phyloP scores from a whole-genome alignment of 2,113 vertebrate genomes.

The Uropsilus gracilis region DNA sequence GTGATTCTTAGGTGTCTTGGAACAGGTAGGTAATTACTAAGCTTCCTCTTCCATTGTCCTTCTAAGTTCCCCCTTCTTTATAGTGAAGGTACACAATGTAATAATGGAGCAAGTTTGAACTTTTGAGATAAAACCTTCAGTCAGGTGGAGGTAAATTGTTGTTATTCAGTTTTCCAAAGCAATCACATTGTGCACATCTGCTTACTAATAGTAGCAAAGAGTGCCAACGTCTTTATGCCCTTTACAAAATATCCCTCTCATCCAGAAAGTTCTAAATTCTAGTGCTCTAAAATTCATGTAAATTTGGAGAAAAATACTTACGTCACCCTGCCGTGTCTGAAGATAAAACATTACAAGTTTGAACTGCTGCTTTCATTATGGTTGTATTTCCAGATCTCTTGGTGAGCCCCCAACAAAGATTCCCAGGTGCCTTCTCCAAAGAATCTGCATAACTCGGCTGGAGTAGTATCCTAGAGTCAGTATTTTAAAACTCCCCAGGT shows the following conservation, averaged over 20 bases:
- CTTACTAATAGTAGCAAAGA: not conserved
- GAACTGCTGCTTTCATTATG: not conserved
- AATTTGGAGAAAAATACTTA: not conserved
- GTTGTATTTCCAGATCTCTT: not conserved
- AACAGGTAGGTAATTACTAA: conserved; percentile 43
- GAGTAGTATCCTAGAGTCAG: not conserved
- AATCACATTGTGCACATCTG: conserved; percentile 11
- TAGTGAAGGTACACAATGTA: conserved; percentile 21
- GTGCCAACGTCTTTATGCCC: not conserved
- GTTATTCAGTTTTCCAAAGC: conserved; percentile 14
- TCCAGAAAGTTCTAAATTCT: not conserved
- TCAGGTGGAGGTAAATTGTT: not conserved
- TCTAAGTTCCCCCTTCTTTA: not conserved
- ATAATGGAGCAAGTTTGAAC: not conserved
- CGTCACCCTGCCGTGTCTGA: not conserved
- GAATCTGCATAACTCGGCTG: not conserved
- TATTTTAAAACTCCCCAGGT: not conserved
- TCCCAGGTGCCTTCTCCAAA: not conserved
- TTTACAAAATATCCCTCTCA: not conserved
- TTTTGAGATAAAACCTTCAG: not conserved
- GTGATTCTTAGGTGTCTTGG: conserved; percentile 17
- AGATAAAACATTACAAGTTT: not conserved
- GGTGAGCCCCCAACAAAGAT: not conserved
- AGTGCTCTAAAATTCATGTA: not conserved
- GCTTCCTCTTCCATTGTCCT: conserved; percentile 48